Base-by-base conservation (phyloP, 2,797 vertebrate genomes). In the Mormyrops boulengeri region DNA sequence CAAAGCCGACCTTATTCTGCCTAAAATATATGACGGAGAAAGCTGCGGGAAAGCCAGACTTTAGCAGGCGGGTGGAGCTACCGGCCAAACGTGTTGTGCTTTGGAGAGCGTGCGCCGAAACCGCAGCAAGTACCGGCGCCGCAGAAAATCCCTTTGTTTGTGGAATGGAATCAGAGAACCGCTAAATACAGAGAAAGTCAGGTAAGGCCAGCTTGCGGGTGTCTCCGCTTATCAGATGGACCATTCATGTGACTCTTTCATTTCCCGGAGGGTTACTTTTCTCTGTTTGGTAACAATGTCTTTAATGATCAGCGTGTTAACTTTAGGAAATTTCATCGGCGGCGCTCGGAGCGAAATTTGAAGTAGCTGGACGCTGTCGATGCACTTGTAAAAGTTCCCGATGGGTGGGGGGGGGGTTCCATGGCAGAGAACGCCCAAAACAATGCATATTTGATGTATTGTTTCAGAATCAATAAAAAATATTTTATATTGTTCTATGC, bases 1-100 rank as follows among this genome's bases (percentile, higher is more conserved):
- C 89, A 87, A 89, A 89, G 89, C 47, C 80, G 80, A n/a, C 47
- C 80, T 84, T 84, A 73, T 73, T 73, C 69, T 73, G 69, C 69
- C 12, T 73, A 73, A 38, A 73, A 73, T 73, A 73, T 73, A 38
- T 34, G 69, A 73, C 30, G 4, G 69, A 38, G 69, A 17, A 73
- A 73, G 34, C 69, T 73, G 69, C 34, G 5, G 30, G 38, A 38
- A 73, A 9, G 12, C 4, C 30, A 73, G 14, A 17, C 38, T 73
- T 73, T 17, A 34, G 30, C 69, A 38, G 30, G 14, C 69, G 69
- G 69, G 69, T 30, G 69, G 30, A 73, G 30, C 69, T 73, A 11
- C 5, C 12, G 4, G 12, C 4, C 12, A 2, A 17, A 17, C 34
- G 14, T 53, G 12, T 53, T 52, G 14, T 14, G 26, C 26, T 30